Evolutionary conservation across 2,797 vertebrate species (phyloP), one percentile per base, ranked within the genome.

Genomic region (Sitta carolinensis): DNA sequence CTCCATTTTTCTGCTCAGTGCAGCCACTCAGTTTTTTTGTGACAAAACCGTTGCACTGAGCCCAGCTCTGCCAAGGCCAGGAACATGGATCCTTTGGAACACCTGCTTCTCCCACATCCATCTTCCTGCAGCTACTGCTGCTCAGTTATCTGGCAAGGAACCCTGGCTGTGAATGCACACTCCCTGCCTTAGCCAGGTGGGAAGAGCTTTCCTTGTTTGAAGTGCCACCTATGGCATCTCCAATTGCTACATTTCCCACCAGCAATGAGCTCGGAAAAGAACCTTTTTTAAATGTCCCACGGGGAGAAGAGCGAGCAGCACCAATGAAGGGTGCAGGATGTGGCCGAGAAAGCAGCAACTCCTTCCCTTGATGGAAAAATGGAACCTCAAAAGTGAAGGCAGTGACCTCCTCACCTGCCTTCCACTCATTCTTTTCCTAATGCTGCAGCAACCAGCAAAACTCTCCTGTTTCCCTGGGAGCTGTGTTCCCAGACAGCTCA

Each of bases 281-380:
- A 9, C 3, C 21, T 61, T 78, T 92, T 32, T 23, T 10, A 82
- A 70, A 52, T 47, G 67, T 63, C 38, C 17, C 32, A 6, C 9
- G 50, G 12, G 5, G 17, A 80, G 55, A 25, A 92, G 34, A 61
- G 52, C 4, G 15, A 75, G 23, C 68, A 69, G 54, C 13, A 73
- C 26, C 0, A 7, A 26, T 0, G 3, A 63, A 68, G 91, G 30
- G 19, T 2, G 20, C 5, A 3, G 4, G 27, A 29, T 9, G 11
- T 32, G 57, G 62, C 52, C 2, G 3, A 42, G 50, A 72, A 63
- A 89, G 69, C 4, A 5, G 73, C 2, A 11, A 32, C 54, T 70
- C 29, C 68, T 74, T 78, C 76, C 74, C 54, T 0, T 10, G 27
- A 86, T 16, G 57, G 38, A 75, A 52, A 74, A 78, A 87, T 7